A percentile compares a stretch with the other conserved stretches of the same genome.
These are phyloP conservation scores for Caradrina kadenii DNA, from an alignment of 2,888 invertebrate genomes.

Conservation along the genomic window DNA sequence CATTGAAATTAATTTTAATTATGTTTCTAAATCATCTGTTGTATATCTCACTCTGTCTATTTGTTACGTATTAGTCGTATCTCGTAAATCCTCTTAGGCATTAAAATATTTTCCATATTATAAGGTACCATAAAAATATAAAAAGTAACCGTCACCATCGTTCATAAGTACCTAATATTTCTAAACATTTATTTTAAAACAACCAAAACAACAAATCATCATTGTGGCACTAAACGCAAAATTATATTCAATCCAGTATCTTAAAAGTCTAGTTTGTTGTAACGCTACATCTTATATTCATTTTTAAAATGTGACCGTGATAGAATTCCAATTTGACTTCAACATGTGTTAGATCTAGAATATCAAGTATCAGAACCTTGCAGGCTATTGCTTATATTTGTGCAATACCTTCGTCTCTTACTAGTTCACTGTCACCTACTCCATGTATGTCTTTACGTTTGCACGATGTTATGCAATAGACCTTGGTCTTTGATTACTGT, in stretches of 20 bases:
- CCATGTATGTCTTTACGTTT: neutral
- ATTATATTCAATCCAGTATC: neutral
- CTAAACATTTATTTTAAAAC: neutral
- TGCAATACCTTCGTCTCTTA: conserved; percentile 7
- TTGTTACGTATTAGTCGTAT: too few species aligned
- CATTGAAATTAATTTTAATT: neutral
- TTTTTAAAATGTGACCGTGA: neutral
- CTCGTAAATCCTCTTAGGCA: too few species aligned
- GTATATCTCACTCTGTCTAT: neutral
- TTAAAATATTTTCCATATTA: too few species aligned
- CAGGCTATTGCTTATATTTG: conserved; percentile 43
- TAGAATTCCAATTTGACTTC: neutral
- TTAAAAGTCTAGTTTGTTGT: neutral
- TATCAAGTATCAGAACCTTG: conserved; percentile 18
- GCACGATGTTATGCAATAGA: conserved; percentile 17
- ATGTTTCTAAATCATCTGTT: neutral
- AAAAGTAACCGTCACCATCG: too few species aligned
- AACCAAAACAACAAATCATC: too few species aligned
- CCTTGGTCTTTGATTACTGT: neutral
- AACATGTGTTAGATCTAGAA: neutral
- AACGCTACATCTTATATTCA: neutral
- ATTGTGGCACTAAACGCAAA: neutral
- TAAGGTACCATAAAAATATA: too few species aligned
- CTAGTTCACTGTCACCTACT: neutral
- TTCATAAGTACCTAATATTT: neutral